phyloP scores from a whole-genome alignment of 2,113 vertebrate genomes.

The Mirza zaza region DNA sequence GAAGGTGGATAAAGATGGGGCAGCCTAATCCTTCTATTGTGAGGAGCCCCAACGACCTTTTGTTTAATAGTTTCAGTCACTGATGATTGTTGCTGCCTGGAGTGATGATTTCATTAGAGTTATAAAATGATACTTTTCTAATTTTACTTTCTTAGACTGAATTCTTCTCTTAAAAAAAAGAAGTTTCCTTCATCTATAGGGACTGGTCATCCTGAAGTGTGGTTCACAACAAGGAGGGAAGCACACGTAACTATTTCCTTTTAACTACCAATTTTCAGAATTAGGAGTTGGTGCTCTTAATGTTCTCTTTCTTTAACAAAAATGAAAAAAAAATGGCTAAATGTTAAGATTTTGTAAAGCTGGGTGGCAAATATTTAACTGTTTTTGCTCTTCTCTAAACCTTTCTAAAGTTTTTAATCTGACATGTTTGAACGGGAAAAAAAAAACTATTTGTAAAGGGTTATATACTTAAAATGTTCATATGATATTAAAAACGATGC shows the following conservation, averaged over 20 bases:
- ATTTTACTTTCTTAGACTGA: not conserved
- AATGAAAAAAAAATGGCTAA: not conserved
- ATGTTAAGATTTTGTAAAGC: constrained; percentile 7
- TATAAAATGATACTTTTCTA: not conserved
- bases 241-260: not conserved
- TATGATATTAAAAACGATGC: not conserved
- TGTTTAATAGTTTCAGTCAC: not conserved
- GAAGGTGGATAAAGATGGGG: not conserved
- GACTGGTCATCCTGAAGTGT: not conserved
- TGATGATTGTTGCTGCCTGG: not conserved
- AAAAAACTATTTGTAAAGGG: not conserved
- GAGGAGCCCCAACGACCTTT: not conserved
- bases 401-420: constrained; percentile 7
- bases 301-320: not conserved
- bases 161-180: not conserved
- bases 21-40: not conserved
- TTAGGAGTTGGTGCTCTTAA: not conserved
- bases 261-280: not conserved
- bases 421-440: constrained; percentile 19
- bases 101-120: not conserved
- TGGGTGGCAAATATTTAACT: not conserved
- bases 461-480: not conserved
- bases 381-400: not conserved
- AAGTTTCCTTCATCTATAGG: not conserved
- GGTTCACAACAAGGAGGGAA: not conserved